Evolutionary conservation across 1,140 invertebrate genomes (phyloP), one percentile per base, ranked within the genome.

Genomic region (Babylonia areolata): DNA sequence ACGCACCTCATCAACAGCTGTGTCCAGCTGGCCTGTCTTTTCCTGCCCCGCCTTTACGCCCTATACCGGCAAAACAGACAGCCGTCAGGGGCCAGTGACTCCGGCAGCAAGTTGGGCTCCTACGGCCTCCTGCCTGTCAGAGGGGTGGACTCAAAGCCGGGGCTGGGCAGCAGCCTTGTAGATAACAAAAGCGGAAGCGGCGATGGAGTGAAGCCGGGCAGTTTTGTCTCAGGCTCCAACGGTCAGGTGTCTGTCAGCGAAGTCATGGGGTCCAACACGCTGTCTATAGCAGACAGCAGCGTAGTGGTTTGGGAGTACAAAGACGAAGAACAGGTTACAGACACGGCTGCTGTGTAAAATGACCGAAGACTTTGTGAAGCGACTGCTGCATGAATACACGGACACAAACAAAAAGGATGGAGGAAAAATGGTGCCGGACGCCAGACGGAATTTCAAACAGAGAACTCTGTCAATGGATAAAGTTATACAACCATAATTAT

Each of bases 41-140:
- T 90, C 77, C 35, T 88, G 40, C 88, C 91, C 15, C 87, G 87
- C 20, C 51, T 90, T 37, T 89, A 89, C 87, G 95, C 96, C 69
- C 95, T 96, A 15, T 88, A 86, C 85, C 85, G 80, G 12, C 69
- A 84, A 20, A 73, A 15, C 35, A 42, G 75, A 51, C 64, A 69
- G n/a, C 82, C 33, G 15, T 23, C 64, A 46, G 82, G 69, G 20
- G 54, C 33, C 11, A 35, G 42, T 11, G 79, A 81, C 42, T 28
- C 64, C 54, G 51, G 81, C 51, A 64, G 82, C n/a, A 81, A 86
- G 83, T 37, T 77, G 35, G 75, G 75, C 75, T 77, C 75, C 75
- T 77, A 77, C 75, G 35, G 75, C 11, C 75, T 77, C 37, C 33
- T 77, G 12, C 33, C 20, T 28, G 3, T 77, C 75, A 77, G 35